Evolutionary conservation across 2,888 invertebrate genomes (phyloP), one percentile per base, ranked within the genome.

Genomic region (Cenopis cana): DNA sequence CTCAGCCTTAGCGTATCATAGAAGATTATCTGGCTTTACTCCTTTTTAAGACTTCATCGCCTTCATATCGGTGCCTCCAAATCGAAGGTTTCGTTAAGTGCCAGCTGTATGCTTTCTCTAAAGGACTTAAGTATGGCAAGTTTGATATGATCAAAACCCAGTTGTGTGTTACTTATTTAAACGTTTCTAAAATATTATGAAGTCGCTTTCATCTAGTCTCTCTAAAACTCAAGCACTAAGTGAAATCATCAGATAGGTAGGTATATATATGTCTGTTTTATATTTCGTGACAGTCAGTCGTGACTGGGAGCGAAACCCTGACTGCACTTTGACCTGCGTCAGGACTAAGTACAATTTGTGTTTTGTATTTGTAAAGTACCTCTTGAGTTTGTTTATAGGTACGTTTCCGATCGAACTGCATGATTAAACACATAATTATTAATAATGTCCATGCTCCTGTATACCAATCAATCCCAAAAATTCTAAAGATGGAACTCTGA

Each of bases 211-310:
- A 8, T 5, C 46, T 46, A 46, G 14, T 46, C n/a, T 46, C 46
- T 50, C 50, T 61, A 62, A 14, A 52, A 38, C 14, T 49, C 29
- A 20, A 14, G 12, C 62, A 62, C 36, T 46, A 17, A 46, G 60
- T 49, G 52, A 52, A 52, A 36, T 52, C 62, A 62, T 62, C 62
- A 62, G 62, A 62, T 24, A 24, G 24, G 24, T 24, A n/a, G n/a
- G n/a, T n/a, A n/a, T n/a, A 24, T 62, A 62, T 6, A 33, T 33
- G 52, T 67, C 2, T 46, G 24, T 68, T 52, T 54, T 56, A 33
- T 18, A 46, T 17, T 54, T 52, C 68, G 68, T 68, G 68, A 68
- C 68, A 33, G 60, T 3, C 12, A 17, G 24, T 68, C 68, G 68
- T 68, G 68, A 68, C 68, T 41, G 11, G 54, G 18, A 52, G 38